Percentiles rank a stretch among this genome's conserved stretches.
Conservation (phyloP, 2,797 vertebrate genomes). For the Clamator glandarius region DNA sequence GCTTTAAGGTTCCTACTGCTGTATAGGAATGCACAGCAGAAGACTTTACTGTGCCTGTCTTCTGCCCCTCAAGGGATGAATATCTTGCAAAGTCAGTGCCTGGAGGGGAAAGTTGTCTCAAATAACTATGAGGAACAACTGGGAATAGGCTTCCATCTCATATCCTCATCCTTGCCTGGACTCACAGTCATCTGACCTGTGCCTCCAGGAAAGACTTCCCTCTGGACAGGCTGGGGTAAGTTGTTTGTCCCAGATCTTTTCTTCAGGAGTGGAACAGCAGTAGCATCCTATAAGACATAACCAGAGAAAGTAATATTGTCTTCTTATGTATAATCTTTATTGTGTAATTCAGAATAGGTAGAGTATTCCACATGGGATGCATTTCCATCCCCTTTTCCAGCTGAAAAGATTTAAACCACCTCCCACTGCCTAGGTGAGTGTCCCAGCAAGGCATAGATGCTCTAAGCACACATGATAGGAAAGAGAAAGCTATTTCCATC, state of each 20-base stretch:
- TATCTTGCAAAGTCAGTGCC: not conserved
- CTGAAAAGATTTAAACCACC: not conserved
- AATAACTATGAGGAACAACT: not conserved
- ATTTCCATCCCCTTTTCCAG: not conserved
- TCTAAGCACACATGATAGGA: not conserved
- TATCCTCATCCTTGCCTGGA: not conserved
- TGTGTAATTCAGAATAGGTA: not conserved
- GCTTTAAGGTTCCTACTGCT: not conserved
- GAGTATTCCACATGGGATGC: not conserved
- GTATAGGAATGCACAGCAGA: rapidly evolving
- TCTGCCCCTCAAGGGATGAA: not conserved
- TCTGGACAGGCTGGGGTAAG: not conserved
- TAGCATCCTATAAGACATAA: not conserved
- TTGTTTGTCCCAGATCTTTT: not conserved
- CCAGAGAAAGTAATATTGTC: not conserved
- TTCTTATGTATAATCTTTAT: not conserved
- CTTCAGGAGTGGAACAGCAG: not conserved
- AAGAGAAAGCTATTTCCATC: not conserved
- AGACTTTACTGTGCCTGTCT: not conserved
- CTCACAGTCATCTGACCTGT: not conserved
- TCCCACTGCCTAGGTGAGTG: not conserved
- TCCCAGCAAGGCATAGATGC: not conserved
- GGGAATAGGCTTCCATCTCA: not conserved
- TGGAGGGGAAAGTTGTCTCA: not conserved
- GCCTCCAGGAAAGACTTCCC: not conserved